Evolutionary conservation across 1,140 invertebrate species (phyloP).

Genomic region (Drosophila tropicalis): DNA sequence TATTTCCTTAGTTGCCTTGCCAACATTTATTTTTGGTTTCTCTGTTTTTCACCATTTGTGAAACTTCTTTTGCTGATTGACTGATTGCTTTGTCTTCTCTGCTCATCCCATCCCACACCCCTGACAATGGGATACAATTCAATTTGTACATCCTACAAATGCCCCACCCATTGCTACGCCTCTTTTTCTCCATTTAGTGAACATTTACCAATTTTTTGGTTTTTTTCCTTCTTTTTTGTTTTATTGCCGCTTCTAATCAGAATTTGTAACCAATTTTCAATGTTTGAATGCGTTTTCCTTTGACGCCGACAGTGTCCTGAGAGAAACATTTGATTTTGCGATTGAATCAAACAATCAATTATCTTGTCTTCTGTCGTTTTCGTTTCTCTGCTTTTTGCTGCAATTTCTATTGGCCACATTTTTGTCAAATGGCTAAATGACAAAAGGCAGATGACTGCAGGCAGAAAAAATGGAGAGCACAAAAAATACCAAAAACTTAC

Average conservation of each 20-base stretch:
- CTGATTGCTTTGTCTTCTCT: constrained; percentile 80
- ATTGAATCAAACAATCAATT: constrained; percentile 82
- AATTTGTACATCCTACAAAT: constrained; percentile 68
- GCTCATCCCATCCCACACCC: background rate
- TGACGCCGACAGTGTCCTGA: constrained; percentile 68
- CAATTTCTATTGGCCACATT: constrained; percentile 74
- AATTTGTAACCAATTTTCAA: constrained; percentile 79
- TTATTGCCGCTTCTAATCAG: constrained; percentile 74
- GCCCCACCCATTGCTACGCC: constrained; percentile 55
- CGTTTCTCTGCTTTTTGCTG: constrained; percentile 36
- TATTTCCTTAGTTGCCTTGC: constrained; percentile 34
- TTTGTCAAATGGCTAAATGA: constrained; percentile 50
- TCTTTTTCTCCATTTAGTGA: constrained; percentile 26
- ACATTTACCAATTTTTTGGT: constrained; percentile 29
- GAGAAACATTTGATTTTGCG: constrained; percentile 73
- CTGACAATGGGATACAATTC: constrained; percentile 66
- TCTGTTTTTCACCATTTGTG: constrained; percentile 44
- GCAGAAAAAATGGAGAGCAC: constrained; percentile 17
- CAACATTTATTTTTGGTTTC: constrained; percentile 38
- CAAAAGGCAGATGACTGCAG: constrained; percentile 36
- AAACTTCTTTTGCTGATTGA: constrained; percentile 59
- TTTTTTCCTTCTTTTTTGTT: constrained; percentile 48
- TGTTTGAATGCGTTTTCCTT: constrained; percentile 70
- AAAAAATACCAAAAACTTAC: constrained; percentile 37
- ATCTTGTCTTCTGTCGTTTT: constrained; percentile 61